Base-by-base conservation (phyloP, 2,113 vertebrate species). In the Vulpes lagopus region DNA sequence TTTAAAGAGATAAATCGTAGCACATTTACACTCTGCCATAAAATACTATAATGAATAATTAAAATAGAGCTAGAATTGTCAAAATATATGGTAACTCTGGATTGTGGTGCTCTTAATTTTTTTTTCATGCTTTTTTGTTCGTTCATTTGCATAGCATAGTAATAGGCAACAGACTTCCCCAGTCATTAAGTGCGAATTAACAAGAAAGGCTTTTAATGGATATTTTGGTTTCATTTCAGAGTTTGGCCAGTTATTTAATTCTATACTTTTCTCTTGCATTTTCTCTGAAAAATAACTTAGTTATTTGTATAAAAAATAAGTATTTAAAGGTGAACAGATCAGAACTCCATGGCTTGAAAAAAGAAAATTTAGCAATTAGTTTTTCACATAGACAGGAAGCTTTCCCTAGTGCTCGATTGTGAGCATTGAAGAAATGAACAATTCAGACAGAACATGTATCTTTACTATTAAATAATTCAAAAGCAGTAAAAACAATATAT, bases 11-110 rank as follows among this genome's bases (percentile, higher is more conserved):
- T 89, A 82, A 32, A 64, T 22, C 53, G 35, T 22, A 73, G 25
- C 57, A 67, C 16, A 84, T 83, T 91, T 96, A 89, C 22, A 69
- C 43, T 89, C 60, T 91, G 67, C 79, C 20, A 23, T 96, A 97
- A 98, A 97, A 22, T 71, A 95, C 86, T 84, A 22, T 82, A 94
- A 95, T 97, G 93, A 97, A 96, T 97, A 98, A 96, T 98, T 98
- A 98, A 98, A 96, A 71, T 6, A 55, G 9, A 97, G 94, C 73
- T 80, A 64, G 57, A 81, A 64, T 80, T 96, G 82, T 97, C 94
- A 97, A 71, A 91, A 89, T 95, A 97, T 96, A 67, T 95, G 85
- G 60, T 95, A 80, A 73, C 81, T 90, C 10, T 49, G 43, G 73
- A 32, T 89, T 93, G 51, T 51, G 30, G 20, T 3, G 43, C 73